These are phyloP conservation scores for Balaenoptera acutorostrata DNA, from an alignment of 2,113 vertebrate species.

Conservation along the genomic window DNA sequence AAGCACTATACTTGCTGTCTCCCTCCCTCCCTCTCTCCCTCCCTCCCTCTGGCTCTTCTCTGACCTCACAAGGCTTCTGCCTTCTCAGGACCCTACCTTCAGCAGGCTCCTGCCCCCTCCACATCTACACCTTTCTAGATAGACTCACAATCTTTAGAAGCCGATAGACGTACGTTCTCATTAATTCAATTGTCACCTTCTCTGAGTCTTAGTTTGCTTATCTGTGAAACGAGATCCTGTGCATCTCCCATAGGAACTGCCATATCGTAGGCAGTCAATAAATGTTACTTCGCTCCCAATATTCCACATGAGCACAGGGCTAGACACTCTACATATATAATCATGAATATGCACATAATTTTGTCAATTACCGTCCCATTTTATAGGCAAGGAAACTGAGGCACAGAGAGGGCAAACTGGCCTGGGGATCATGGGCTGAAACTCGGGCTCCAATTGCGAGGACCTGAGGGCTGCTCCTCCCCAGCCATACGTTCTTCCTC, in stretches of 20 bases:
- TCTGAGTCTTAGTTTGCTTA: not conserved
- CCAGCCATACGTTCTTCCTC: accelerated
- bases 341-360: accelerated
- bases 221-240: not conserved
- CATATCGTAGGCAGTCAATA: not conserved
- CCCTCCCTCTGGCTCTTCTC: not conserved
- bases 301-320: not conserved
- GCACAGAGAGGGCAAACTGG: not conserved
- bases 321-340: not conserved
- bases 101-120: not conserved
- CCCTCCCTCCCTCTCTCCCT: not conserved
- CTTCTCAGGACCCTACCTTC: not conserved
- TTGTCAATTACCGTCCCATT: not conserved
- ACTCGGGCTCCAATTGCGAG: not conserved
- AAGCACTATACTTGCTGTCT: not conserved
- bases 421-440: not conserved
- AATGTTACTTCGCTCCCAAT: not conserved
- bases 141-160: not conserved
- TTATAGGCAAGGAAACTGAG: not conserved
- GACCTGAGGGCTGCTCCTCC: accelerated
- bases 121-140: not conserved
- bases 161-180: not conserved
- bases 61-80: not conserved
- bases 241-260: not conserved
- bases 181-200: not conserved